Evolutionary conservation across 1,140 invertebrate genomes (phyloP).

Genomic region (Dendroctonus ponderosae): DNA sequence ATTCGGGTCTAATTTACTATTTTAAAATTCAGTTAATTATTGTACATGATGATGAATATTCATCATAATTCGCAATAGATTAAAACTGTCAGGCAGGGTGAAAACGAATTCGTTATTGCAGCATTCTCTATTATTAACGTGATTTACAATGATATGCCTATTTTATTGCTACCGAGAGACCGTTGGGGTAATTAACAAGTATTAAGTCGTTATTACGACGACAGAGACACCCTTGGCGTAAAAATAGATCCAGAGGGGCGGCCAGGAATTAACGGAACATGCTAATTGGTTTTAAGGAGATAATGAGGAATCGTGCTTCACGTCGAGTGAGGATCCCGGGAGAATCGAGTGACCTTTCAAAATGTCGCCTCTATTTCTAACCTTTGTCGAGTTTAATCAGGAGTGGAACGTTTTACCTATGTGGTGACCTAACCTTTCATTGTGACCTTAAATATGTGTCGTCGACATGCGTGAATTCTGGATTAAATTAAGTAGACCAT

Average conservation of each 20-base stretch:
- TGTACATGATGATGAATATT: too few species aligned
- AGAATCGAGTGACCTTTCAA: conserved; percentile 30
- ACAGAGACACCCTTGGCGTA: conserved; percentile 24
- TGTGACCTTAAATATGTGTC: conserved; percentile 31
- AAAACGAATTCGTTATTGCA: not conserved
- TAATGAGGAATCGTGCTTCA: conserved; percentile 23
- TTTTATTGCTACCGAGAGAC: conserved; percentile 19
- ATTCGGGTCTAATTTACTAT: too few species aligned
- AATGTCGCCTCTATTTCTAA: conserved; percentile 31
- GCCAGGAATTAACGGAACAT: conserved; percentile 25
- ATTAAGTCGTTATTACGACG: conserved; percentile 28
- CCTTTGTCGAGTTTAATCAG: conserved; percentile 32
- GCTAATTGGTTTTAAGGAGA: conserved; percentile 35
- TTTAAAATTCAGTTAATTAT: too few species aligned
- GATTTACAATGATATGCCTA: conserved; percentile 24
- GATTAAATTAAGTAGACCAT: conserved; percentile 5
- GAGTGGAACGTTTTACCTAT: conserved; percentile 30
- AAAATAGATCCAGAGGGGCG: conserved; percentile 19
- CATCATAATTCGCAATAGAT: too few species aligned
- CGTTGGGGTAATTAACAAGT: conserved; percentile 28
- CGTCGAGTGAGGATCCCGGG: conserved; percentile 6
- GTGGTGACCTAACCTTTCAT: conserved; percentile 28
- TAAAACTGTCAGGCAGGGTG: too few species aligned
- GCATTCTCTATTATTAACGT: conserved; percentile 12
- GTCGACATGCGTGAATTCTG: conserved; percentile 21